A percentile compares a stretch with the other conserved stretches of the same genome.
These are phyloP conservation scores for Odontamblyopus lacepedii DNA, from an alignment of 2,797 vertebrate genomes.

Conservation along the genomic window DNA sequence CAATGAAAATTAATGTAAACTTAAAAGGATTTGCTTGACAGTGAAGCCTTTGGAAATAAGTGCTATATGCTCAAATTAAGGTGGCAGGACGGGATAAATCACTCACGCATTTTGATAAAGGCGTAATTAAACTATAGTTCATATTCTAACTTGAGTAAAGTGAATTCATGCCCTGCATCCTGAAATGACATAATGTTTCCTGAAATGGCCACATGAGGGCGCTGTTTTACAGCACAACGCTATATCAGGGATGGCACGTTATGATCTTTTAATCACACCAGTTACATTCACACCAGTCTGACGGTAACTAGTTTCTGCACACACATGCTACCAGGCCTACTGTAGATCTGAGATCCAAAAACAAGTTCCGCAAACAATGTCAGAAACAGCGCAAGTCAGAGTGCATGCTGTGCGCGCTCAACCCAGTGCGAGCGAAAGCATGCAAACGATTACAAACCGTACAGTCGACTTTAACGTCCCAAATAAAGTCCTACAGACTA, in stretches of 20 bases:
- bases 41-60: background rate
- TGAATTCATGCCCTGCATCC: background rate
- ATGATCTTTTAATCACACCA: background rate
- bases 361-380: background rate
- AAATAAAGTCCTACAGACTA: background rate
- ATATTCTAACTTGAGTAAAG: background rate
- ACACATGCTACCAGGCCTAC: background rate
- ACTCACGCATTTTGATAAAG: background rate
- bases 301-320: background rate
- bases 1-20: too few relatives aligned
- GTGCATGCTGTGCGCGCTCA: background rate
- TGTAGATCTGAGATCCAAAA: background rate
- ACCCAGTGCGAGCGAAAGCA: conserved; percentile 21
- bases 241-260: background rate
- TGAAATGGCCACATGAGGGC: conserved; percentile 27
- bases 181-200: conserved; percentile 10
- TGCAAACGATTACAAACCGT: conserved; percentile 49
- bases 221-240: conserved; percentile 34
- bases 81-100: background rate
- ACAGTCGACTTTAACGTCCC: conserved; percentile 22
- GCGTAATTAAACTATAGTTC: background rate
- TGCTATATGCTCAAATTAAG: background rate
- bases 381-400: background rate
- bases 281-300: background rate
- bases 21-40: too few relatives aligned